These are phyloP conservation scores for Xerus inauris DNA, from an alignment of 2,113 vertebrate genomes.

Conservation along the genomic window DNA sequence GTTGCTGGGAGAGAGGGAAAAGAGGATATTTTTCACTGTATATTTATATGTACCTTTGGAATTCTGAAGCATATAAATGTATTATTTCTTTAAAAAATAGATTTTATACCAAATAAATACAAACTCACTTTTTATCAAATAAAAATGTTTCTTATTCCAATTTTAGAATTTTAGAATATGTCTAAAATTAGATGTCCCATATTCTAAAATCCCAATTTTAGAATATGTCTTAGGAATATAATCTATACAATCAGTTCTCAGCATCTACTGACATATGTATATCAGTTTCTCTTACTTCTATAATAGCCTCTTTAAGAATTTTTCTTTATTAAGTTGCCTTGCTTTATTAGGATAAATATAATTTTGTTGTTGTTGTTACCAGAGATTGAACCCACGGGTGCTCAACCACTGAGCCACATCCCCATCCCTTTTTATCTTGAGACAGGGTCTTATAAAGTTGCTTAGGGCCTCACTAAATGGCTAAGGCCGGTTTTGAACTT, in stretches of 20 bases:
- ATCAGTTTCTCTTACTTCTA: neutral
- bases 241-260: neutral
- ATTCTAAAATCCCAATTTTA: neutral
- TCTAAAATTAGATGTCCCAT: too few species aligned
- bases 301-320: neutral
- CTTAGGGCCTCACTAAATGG: neutral
- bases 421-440: neutral
- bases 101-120: too few species aligned
- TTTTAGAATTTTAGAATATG: neutral
- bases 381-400: neutral
- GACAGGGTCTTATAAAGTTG: neutral
- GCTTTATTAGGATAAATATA: slow-evolving; percentile 14
- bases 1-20: too few species aligned
- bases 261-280: neutral
- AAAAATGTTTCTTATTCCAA: slow-evolving; percentile 27
- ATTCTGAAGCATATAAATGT: too few species aligned
- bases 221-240: neutral
- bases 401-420: neutral
- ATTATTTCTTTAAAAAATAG: too few species aligned
- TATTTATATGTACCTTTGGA: too few species aligned
- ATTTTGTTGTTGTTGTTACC: neutral
- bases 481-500: neutral
- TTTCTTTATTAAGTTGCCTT: too few species aligned
- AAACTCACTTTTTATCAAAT: neutral
- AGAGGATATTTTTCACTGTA: too few species aligned